These are phyloP conservation scores for Spodoptera frugiperda DNA, from an alignment of 1,140 invertebrate species.

Conservation along the genomic window DNA sequence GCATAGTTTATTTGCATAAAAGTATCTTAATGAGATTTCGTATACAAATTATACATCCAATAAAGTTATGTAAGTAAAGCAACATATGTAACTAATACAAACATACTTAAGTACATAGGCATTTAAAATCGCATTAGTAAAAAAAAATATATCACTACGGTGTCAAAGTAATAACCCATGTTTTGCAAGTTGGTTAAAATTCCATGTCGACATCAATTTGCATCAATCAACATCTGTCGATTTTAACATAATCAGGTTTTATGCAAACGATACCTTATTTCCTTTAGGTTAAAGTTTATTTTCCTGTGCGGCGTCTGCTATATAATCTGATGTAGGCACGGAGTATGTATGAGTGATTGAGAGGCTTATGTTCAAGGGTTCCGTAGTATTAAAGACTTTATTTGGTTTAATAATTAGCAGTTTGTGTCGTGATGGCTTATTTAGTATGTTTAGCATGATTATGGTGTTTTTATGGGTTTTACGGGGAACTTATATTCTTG, in stretches of 20 bases:
- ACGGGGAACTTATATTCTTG: no score
- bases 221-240: slow-evolving; percentile 42
- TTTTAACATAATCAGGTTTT: not conserved
- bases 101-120: not conserved
- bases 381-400: slow-evolving; percentile 23
- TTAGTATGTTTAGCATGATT: not conserved
- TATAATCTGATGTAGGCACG: slow-evolving; percentile 19
- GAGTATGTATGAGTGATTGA: slow-evolving; percentile 9
- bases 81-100: no score
- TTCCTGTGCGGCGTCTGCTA: not conserved
- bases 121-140: slow-evolving; percentile 4
- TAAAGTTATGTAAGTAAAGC: no score
- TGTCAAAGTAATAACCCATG: slow-evolving; percentile 26
- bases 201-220: slow-evolving; percentile 41
- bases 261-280: not conserved
- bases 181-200: slow-evolving; percentile 19
- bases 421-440: not conserved
- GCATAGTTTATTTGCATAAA: no score
- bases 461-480: not conserved
- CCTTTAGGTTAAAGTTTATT: not conserved
- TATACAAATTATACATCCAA: no score
- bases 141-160: slow-evolving; percentile 1
- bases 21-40: no score
- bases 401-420: slow-evolving; percentile 1
- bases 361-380: slow-evolving; percentile 13